Evolutionary conservation across 2,797 vertebrate genomes (phyloP), one percentile per base, ranked within the genome.

Genomic region (Champsocephalus esox): DNA sequence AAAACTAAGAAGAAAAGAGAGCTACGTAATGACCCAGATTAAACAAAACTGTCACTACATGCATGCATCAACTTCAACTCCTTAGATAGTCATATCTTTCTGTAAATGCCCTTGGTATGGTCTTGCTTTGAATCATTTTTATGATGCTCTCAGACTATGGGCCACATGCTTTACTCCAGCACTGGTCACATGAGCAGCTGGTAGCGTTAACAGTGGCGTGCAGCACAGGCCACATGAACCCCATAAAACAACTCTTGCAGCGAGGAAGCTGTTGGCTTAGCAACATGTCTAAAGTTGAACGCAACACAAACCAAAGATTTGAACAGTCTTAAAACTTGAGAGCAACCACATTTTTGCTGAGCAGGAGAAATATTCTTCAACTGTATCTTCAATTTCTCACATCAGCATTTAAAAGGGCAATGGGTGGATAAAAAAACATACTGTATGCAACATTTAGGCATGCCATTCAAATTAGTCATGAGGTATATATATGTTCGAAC

Each of bases 171-270:
- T 61, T 70, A 80, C 87, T 88, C 85, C 84, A 88, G 64, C n/a
- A 6, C 65, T 57, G 75, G 83, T 76, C 79, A 89, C 60, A 77
- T 66, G 63, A 85, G 83, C 85, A 92, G 89, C 83, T 91, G 88
- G 74, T 57, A 73, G 64, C 49, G 16, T 84, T 87, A 87, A 87
- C 73, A 58, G 69, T 73, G 81, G 70, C 46, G 63, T 84, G 86
- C 63, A 73, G 70, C 63, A 76, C 28, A 38, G 65, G 64, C 59
- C 75, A 81, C 74, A 70, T 89, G 89, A 78, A 83, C 72, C 61
- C 81, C 83, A 89, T 91, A 85, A 91, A 91, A 70, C 17, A 51
- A 74, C 76, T 77, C 72, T 66, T 12, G 60, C 68, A 68, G 44
- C 14, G 74, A 60, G 64, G 7, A 69, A 49, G 34, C 34, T 38